phyloP scores from a whole-genome alignment of 35 echinoderm and acorn worm species.

The Chiridota heheva region DNA sequence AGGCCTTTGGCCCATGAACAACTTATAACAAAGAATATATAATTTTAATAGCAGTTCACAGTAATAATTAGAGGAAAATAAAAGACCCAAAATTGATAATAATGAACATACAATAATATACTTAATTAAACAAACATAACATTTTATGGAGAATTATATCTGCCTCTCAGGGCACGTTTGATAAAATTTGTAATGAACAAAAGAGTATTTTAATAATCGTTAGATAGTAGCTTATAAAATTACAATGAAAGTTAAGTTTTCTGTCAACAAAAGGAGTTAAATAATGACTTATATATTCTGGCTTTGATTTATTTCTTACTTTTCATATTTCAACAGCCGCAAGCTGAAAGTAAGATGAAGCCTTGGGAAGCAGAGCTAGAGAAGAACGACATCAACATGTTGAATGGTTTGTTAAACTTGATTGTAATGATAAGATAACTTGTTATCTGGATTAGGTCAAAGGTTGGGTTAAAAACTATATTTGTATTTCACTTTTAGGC shows the following conservation, averaged over 20 bases:
- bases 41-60: too few species aligned
- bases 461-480: neutral
- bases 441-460: neutral
- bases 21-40: too few species aligned
- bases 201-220: neutral
- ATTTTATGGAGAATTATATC: too few species aligned
- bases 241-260: neutral
- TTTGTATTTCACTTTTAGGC: neutral
- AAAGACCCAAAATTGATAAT: too few species aligned
- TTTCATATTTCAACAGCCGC: neutral
- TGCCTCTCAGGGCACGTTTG: too few species aligned
- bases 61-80: too few species aligned
- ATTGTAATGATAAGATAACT: neutral
- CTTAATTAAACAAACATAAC: too few species aligned
- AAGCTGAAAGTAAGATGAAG: constrained; percentile 21
- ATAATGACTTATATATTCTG: neutral
- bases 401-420: constrained; percentile 68
- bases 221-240: neutral
- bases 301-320: neutral
- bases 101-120: too few species aligned
- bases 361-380: constrained; percentile 95
- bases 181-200: too few species aligned
- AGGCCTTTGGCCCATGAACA: too few species aligned
- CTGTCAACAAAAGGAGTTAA: neutral
- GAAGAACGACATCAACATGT: constrained; percentile 98